A percentile compares a stretch with the other conserved stretches of the same genome.
These are phyloP conservation scores for Cygnus olor DNA, from an alignment of 2,797 vertebrate species.

Conservation along the genomic window DNA sequence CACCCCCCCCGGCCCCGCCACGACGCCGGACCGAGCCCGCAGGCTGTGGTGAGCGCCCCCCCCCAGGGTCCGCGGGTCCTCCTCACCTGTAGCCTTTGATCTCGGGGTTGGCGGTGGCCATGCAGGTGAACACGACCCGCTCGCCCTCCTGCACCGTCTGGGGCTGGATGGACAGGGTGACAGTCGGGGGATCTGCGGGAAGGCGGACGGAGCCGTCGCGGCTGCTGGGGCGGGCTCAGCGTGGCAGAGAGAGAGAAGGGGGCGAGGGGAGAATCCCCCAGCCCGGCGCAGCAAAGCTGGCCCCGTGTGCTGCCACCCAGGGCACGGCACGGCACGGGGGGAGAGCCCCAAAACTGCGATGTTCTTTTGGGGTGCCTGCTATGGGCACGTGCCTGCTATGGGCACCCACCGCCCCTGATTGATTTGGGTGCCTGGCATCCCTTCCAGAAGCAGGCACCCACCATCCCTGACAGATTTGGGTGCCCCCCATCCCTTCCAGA, in stretches of 20 bases:
- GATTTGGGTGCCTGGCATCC: neutral
- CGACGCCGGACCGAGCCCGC: neutral
- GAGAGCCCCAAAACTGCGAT: neutral
- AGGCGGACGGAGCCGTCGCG: accelerated
- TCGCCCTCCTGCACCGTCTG: conserved; percentile 95
- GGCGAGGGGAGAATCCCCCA: too few species aligned
- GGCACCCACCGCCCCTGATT: too few species aligned
- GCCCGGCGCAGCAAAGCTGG: accelerated
- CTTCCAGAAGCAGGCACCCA: neutral
- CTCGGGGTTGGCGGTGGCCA: conserved; percentile 92
- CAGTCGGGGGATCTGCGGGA: conserved; percentile 88
- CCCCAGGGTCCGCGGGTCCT: too few species aligned
- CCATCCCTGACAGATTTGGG: neutral
- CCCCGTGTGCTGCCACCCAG: neutral
- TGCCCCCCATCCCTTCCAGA: neutral
- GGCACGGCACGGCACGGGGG: accelerated
- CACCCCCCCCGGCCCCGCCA: accelerated
- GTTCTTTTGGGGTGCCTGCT: neutral
- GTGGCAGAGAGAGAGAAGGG: neutral
- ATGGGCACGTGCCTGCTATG: neutral
- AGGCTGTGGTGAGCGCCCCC: neutral
- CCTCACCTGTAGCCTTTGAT: conserved; percentile 93
- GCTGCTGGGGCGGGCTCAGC: accelerated
- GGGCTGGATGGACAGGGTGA: conserved; percentile 93
- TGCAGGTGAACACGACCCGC: conserved; percentile 91